Conservation (phyloP, 2,888 invertebrate species). For the Ypsolopha sequella region DNA sequence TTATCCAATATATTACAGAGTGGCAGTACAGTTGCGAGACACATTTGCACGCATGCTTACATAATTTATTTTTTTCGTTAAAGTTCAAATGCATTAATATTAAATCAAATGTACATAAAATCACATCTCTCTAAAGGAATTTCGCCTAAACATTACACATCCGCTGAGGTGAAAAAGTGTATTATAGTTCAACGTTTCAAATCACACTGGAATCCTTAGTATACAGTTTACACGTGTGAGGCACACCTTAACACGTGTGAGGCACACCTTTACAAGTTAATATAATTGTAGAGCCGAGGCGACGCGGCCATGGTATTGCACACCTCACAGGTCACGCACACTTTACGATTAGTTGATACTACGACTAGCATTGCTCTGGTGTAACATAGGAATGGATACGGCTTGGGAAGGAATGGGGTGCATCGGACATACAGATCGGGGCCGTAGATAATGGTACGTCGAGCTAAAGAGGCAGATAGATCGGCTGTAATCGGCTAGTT, state of each 20-base stretch:
- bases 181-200: constrained; percentile 24
- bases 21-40: constrained; percentile 40
- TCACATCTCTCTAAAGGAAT: constrained; percentile 12
- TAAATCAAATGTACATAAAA: constrained; percentile 24
- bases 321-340: neutral
- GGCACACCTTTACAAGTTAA: constrained; percentile 11
- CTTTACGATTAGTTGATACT: neutral
- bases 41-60: constrained; percentile 31
- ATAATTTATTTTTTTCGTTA: constrained; percentile 42
- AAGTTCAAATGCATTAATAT: constrained; percentile 48
- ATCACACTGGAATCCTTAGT: constrained; percentile 35
- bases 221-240: constrained; percentile 26
- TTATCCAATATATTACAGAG: constrained; percentile 37
- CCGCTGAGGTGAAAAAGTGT: constrained; percentile 38
- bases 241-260: constrained; percentile 16
- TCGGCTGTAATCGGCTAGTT: no score
- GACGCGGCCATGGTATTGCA: neutral
- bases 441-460: no score
- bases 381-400: constrained; percentile 1
- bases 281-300: neutral
- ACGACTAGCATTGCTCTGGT: constrained; percentile 2
- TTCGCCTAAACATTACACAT: neutral
- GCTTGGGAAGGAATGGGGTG: neutral
- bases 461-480: no score
- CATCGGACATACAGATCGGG: neutral